These are phyloP conservation scores for Campoplex nolae DNA, from an alignment of 2,888 invertebrate species.

Conservation along the genomic window DNA sequence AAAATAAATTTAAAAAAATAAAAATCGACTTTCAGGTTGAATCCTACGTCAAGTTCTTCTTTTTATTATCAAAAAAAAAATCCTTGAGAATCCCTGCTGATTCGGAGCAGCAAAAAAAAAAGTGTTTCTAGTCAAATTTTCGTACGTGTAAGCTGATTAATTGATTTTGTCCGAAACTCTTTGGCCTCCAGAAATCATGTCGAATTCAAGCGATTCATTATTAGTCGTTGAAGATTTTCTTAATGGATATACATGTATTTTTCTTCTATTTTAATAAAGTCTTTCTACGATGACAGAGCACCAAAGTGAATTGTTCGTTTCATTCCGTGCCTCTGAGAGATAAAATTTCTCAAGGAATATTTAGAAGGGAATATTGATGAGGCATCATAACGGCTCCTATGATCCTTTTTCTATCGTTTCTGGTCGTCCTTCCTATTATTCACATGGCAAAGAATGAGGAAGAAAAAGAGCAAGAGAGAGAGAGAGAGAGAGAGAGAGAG, in stretches of 20 bases:
- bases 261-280: background rate
- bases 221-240: background rate
- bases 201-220: background rate
- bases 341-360: background rate
- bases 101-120: background rate
- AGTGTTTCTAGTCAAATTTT: background rate
- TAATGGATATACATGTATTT: background rate
- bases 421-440: slow-evolving; percentile 10
- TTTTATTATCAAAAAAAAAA: background rate
- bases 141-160: background rate
- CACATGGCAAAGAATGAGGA: background rate
- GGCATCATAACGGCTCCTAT: background rate
- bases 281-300: background rate
- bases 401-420: background rate
- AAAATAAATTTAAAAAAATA: background rate
- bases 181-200: background rate
- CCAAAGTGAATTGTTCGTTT: background rate
- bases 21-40: background rate
- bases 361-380: slow-evolving; percentile 5
- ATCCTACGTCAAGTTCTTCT: background rate
- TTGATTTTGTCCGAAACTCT: background rate
- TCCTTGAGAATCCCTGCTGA: background rate
- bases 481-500: slow-evolving; percentile 18
- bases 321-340: background rate
- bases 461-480: too few species aligned